A percentile compares a stretch with the other conserved stretches of the same genome.
Evolutionary conservation across 2,113 vertebrate species (phyloP).

Genomic region (Paramormyrops kingsleyae): DNA sequence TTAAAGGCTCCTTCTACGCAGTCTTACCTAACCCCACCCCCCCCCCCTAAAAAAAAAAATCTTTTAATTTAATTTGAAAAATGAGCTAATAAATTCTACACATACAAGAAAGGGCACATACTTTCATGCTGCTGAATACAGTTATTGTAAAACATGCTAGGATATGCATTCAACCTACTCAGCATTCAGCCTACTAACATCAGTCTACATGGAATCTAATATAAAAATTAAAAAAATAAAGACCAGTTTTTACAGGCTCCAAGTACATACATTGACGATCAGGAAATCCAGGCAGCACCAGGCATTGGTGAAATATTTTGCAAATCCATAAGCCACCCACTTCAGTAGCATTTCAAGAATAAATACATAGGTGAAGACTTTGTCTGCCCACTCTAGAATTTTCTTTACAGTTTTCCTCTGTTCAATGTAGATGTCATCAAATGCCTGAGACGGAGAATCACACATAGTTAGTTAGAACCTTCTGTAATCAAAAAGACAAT

Average conservation of each 20-base stretch:
- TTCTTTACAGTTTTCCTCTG: conserved; percentile 87
- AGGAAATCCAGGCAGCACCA: conserved; percentile 99
- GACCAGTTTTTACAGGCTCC: background rate
- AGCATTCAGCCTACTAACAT: background rate
- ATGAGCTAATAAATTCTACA: background rate
- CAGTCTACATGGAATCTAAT: background rate
- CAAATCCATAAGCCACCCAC: conserved; percentile 96
- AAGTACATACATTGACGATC: conserved; percentile 89
- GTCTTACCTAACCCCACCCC: background rate
- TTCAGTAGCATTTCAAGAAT: conserved; percentile 98
- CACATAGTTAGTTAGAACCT: background rate
- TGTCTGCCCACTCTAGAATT: conserved; percentile 91
- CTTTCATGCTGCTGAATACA: background rate
- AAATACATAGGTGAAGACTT: conserved; percentile 96
- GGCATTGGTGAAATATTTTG: conserved; percentile 94
- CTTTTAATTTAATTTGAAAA: background rate
- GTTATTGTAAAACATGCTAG: background rate
- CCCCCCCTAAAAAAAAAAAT: too few relatives aligned
- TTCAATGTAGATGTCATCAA: conserved; percentile 97
- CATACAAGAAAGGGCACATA: background rate
- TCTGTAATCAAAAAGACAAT: background rate
- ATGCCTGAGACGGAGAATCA: conserved; percentile 65
- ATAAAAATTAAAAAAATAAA: background rate
- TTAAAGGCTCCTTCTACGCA: background rate
- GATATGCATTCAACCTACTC: background rate